A percentile compares a stretch with the other conserved stretches of the same genome.
Evolutionary conservation across 2,113 vertebrate genomes (phyloP).

Genomic region (Brachypteracias leptosomus): DNA sequence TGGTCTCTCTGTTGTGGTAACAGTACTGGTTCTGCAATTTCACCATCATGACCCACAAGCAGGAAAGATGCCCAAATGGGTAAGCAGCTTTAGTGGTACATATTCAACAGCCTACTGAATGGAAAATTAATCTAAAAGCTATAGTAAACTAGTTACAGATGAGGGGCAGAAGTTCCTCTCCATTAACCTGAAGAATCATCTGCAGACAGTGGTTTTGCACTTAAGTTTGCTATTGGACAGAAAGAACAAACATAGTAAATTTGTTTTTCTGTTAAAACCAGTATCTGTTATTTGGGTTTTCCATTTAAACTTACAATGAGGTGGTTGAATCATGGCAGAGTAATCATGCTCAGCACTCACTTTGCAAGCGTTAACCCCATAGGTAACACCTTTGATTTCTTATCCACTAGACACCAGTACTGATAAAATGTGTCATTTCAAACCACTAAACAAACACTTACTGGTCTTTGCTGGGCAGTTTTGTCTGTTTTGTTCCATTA

Average conservation of each 20-base stretch:
- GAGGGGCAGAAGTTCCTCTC: not conserved
- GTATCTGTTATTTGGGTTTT: not conserved
- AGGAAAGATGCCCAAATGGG: constrained; percentile 91
- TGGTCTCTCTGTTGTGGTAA: constrained; percentile 88
- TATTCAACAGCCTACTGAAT: not conserved
- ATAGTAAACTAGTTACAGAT: not conserved
- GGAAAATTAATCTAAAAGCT: not conserved
- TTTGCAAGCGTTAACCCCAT: not conserved
- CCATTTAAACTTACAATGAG: not conserved
- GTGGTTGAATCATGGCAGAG: not conserved
- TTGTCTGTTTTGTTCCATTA: not conserved
- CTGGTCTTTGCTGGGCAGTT: not conserved
- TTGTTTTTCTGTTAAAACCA: not conserved
- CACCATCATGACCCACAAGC: constrained; percentile 89
- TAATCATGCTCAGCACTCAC: not conserved
- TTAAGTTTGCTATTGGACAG: not conserved
- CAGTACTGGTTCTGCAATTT: constrained; percentile 89
- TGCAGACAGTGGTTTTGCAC: not conserved
- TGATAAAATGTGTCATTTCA: not conserved
- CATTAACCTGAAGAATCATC: not conserved
- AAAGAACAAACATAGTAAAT: not conserved
- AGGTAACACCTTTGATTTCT: not conserved
- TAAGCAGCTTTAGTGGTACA: constrained; percentile 56
- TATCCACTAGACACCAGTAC: not conserved
- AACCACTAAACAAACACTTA: not conserved